These are phyloP conservation scores for Idris sp. DNA, from an alignment of 1,140 invertebrate genomes.

Conservation along the genomic window DNA sequence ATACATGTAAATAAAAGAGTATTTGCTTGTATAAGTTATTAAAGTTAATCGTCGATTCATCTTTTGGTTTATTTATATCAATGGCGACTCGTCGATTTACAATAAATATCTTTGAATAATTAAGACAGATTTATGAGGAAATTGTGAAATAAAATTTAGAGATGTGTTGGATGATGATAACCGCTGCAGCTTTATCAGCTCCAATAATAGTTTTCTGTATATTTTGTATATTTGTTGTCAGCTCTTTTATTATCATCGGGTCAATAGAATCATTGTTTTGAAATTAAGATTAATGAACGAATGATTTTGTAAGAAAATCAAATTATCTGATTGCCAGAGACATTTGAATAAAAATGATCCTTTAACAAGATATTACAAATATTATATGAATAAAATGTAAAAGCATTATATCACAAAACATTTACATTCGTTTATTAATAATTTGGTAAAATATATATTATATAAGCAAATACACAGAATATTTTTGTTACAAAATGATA, in stretches of 20 bases:
- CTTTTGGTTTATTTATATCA: too few relatives aligned
- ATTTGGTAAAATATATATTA: too few relatives aligned
- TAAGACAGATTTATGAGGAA: conserved; percentile 23
- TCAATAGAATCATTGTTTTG: conserved; percentile 45
- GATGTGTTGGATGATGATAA: conserved; percentile 14
- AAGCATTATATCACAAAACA: too few relatives aligned
- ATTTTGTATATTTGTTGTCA: conserved; percentile 26
- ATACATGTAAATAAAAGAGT: too few relatives aligned
- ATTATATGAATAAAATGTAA: too few relatives aligned
- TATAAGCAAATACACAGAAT: too few relatives aligned
- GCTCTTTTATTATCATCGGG: conserved; percentile 35
- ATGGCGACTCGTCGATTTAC: too few relatives aligned
- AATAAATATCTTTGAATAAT: conserved; percentile 22
- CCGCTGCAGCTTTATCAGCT: conserved; percentile 24
- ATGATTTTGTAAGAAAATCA: conserved; percentile 33
- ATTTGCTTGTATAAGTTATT: too few relatives aligned
- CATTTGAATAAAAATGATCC: conserved; percentile 20
- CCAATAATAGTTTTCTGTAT: too few relatives aligned
- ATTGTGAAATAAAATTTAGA: conserved; percentile 3
- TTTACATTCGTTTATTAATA: too few relatives aligned
- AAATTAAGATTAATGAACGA: conserved; percentile 41
- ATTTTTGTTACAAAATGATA: too few relatives aligned
- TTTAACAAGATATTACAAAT: conserved; percentile 30
- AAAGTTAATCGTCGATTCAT: too few relatives aligned
- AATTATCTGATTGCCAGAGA: conserved; percentile 20